Evolutionary conservation across 2,113 vertebrate genomes (phyloP).

Genomic region (Catharus bicknelli): DNA sequence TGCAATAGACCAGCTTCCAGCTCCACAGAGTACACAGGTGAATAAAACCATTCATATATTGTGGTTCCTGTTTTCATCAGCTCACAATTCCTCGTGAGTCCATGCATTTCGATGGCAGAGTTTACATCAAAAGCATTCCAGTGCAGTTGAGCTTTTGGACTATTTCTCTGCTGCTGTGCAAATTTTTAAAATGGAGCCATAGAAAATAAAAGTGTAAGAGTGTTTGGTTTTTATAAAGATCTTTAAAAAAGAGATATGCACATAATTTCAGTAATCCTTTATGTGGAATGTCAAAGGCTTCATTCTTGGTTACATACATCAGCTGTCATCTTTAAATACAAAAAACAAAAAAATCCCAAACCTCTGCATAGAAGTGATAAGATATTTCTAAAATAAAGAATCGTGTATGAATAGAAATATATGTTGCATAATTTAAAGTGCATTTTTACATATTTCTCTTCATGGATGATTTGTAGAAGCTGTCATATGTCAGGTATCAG

Average conservation of each 20-base stretch:
- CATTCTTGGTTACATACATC: constrained; percentile 20
- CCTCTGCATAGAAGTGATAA: constrained; percentile 13
- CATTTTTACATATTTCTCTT: constrained; percentile 19
- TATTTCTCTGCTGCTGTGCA: neutral
- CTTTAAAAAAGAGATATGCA: constrained; percentile 1
- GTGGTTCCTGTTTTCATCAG: neutral
- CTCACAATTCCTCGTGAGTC: neutral
- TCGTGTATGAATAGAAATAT: constrained; percentile 18
- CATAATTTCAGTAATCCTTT: constrained; percentile 20
- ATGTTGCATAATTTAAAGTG: constrained; percentile 4
- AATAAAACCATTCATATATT: neutral
- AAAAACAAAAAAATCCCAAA: neutral
- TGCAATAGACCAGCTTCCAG: neutral
- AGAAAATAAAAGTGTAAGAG: neutral
- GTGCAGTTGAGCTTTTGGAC: neutral
- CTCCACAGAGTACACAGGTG: neutral
- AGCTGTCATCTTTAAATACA: neutral
- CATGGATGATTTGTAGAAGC: constrained; percentile 1
- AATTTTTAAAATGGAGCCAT: neutral
- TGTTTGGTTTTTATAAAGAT: neutral
- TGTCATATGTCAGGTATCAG: neutral
- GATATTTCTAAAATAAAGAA: constrained; percentile 35
- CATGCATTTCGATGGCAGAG: neutral
- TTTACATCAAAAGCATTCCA: constrained; percentile 9
- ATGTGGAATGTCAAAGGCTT: constrained; percentile 3